A percentile compares a stretch with the other conserved stretches of the same genome.
phyloP scores from a whole-genome alignment of 2,888 invertebrate genomes.

The Drosophila imparisetae region DNA sequence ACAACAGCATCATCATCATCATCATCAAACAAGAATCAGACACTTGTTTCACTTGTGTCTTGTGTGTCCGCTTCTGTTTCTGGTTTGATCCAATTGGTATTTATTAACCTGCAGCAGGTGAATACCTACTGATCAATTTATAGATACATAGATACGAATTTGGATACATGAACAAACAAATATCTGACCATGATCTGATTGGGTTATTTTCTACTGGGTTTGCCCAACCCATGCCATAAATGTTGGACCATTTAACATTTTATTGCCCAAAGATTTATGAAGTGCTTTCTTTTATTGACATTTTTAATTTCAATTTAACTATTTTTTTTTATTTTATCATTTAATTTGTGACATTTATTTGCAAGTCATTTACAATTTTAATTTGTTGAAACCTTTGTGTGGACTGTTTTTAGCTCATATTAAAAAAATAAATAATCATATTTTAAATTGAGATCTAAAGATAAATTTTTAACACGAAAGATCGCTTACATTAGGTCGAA shows the following conservation, averaged over 20 bases:
- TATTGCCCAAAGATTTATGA: not conserved
- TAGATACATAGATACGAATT: not conserved
- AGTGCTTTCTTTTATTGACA: not conserved
- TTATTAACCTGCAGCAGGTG: conserved; percentile 7
- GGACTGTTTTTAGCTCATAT: not conserved
- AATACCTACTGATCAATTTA: not conserved
- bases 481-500: not conserved
- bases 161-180: not conserved
- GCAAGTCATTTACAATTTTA: not conserved
- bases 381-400: not conserved
- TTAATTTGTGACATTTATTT: not conserved
- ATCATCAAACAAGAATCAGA: conserved; percentile 11
- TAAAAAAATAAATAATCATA: not conserved
- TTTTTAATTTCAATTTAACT: not conserved
- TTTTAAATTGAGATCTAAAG: not conserved
- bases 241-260: not conserved
- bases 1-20: conserved; percentile 26
- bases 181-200: not conserved
- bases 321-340: not conserved
- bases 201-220: not conserved
- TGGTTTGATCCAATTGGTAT: conserved; percentile 2
- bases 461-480: not conserved
- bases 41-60: conserved; percentile 41
- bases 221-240: not conserved
- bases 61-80: conserved; percentile 6